Evolutionary conservation across 2,888 invertebrate species (phyloP).

Genomic region (Drosophila ustulata): DNA sequence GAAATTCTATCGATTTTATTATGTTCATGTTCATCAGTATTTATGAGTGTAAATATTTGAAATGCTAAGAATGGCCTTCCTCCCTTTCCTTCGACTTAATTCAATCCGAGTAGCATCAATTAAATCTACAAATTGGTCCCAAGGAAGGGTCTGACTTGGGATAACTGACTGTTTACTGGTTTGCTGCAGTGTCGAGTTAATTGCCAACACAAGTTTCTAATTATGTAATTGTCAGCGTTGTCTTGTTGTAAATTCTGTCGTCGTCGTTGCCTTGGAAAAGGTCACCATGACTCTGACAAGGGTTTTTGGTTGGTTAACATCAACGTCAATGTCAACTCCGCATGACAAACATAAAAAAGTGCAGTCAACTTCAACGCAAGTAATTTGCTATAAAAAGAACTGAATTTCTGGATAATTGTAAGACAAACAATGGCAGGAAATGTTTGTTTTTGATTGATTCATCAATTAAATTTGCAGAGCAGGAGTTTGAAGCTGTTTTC

Average conservation of each 20-base stretch:
- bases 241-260: constrained; percentile 18
- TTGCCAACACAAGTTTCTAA: constrained; percentile 73
- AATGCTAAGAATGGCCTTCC: constrained; percentile 47
- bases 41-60: constrained; percentile 77
- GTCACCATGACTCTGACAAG: constrained; percentile 57
- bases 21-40: constrained; percentile 48
- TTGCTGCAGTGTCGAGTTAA: constrained; percentile 62
- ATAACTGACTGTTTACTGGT: constrained; percentile 16
- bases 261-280: constrained; percentile 14
- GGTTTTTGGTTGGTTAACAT: constrained; percentile 24
- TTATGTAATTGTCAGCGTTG: constrained; percentile 71
- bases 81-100: constrained; percentile 23
- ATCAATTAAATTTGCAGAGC: neutral
- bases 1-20: constrained; percentile 23
- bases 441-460: neutral
- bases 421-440: neutral
- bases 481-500: neutral
- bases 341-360: constrained; percentile 39
- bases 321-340: constrained; percentile 25
- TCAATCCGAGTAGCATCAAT: constrained; percentile 66
- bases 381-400: constrained; percentile 1
- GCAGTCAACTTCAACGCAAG: constrained; percentile 10
- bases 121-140: constrained; percentile 55
- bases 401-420: neutral
- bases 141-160: constrained; percentile 36